Evolutionary conservation across 1,140 invertebrate species (phyloP).

Genomic region (Macrocentrus cingulum): DNA sequence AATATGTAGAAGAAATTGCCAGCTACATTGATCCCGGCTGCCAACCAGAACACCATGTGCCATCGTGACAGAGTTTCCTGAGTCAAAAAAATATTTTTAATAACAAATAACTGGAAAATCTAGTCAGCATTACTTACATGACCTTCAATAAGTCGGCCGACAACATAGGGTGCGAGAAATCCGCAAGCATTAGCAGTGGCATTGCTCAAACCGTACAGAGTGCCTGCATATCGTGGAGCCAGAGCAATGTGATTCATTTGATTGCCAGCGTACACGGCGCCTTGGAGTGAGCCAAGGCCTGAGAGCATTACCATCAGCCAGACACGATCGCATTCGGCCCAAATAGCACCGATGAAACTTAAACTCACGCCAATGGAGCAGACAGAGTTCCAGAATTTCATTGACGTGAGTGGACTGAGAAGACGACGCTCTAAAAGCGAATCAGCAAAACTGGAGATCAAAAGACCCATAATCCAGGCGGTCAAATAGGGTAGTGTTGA

Average conservation of each 20-base stretch:
- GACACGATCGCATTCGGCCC: slow-evolving; percentile 73
- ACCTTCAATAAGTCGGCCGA: slow-evolving; percentile 71
- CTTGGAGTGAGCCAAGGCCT: slow-evolving; percentile 70
- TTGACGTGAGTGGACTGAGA: slow-evolving; percentile 67
- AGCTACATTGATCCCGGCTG: slow-evolving; percentile 75
- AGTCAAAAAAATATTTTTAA: slow-evolving; percentile 23
- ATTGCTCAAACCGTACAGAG: slow-evolving; percentile 87
- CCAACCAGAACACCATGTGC: slow-evolving; percentile 86
- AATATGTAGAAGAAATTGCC: slow-evolving; percentile 79
- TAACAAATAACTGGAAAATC: neutral
- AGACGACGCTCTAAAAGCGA: slow-evolving; percentile 66
- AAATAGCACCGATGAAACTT: slow-evolving; percentile 74
- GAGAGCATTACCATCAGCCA: slow-evolving; percentile 72
- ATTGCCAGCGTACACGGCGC: slow-evolving; percentile 76
- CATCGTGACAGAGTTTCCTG: slow-evolving; percentile 83
- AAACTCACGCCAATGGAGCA: slow-evolving; percentile 72
- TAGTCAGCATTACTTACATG: slow-evolving; percentile 67
- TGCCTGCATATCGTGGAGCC: slow-evolving; percentile 82
- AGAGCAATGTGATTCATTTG: slow-evolving; percentile 88
- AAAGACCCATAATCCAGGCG: slow-evolving; percentile 70
- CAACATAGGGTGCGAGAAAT: slow-evolving; percentile 81
- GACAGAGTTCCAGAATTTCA: slow-evolving; percentile 77
- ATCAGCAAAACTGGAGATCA: slow-evolving; percentile 72
- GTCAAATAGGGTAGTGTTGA: slow-evolving; percentile 54
- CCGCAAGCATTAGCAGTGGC: slow-evolving; percentile 84